Evolutionary conservation across 2,797 vertebrate genomes (phyloP).

Genomic region (Tapirus indicus): DNA sequence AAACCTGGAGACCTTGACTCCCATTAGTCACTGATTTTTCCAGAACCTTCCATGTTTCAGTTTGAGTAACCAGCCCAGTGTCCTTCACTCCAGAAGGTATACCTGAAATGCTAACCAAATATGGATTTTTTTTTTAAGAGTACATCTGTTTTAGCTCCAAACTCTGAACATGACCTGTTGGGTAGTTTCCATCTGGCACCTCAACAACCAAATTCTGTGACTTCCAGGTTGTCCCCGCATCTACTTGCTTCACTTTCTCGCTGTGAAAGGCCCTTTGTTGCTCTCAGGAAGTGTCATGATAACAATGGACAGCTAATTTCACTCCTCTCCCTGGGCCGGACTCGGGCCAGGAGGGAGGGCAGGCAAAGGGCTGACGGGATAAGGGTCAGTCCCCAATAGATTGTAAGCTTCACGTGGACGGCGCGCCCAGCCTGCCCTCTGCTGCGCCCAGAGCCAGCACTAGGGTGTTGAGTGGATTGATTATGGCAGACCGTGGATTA

Average conservation of each 20-base stretch:
- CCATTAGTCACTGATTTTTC: neutral
- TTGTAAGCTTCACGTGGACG: accelerated
- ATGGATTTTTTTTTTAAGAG: constrained; percentile 27
- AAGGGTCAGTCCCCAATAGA: neutral
- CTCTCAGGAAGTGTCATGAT: constrained; percentile 61
- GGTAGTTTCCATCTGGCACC: constrained; percentile 74
- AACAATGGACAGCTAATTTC: constrained; percentile 59
- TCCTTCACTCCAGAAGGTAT: neutral
- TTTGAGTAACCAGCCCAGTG: neutral
- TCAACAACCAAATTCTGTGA: constrained; percentile 40
- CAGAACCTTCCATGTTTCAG: constrained; percentile 45
- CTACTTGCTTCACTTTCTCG: neutral
- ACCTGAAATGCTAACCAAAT: constrained; percentile 41
- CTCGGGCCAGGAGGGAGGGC: neutral
- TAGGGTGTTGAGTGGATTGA: accelerated
- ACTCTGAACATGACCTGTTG: constrained; percentile 48
- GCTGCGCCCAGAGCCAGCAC: neutral
- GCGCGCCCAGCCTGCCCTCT: neutral
- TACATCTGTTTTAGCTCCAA: neutral
- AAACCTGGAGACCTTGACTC: neutral
- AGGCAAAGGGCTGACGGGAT: neutral
- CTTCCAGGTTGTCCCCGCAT: constrained; percentile 32
- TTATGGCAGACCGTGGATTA: accelerated
- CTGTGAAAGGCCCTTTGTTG: constrained; percentile 79
- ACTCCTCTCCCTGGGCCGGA: constrained; percentile 43